Conservation (phyloP, 2,797 vertebrate genomes). For the Clarias pachynema region DNA sequence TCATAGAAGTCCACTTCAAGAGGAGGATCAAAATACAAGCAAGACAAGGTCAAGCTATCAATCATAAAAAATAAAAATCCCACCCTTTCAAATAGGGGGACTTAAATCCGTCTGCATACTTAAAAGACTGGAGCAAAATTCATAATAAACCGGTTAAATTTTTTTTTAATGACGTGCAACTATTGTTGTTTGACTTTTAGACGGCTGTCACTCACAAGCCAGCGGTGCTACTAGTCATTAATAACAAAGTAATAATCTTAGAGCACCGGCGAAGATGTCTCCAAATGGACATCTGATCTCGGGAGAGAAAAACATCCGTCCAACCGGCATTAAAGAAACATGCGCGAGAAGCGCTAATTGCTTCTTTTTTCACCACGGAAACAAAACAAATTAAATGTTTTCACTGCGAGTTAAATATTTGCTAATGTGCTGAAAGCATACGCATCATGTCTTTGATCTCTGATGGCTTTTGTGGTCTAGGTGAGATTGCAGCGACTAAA, state of each 20-base stretch:
- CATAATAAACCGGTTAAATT: background rate
- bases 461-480: background rate
- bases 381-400: slow-evolving; percentile 21
- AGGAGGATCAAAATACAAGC: slow-evolving; percentile 53
- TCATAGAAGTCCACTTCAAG: slow-evolving; percentile 51
- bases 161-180: background rate
- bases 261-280: background rate
- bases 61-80: slow-evolving; percentile 7
- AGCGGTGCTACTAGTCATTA: background rate
- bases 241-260: slow-evolving; percentile 37
- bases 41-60: slow-evolving; percentile 50
- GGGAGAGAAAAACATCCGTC: slow-evolving; percentile 51
- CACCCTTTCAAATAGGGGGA: background rate
- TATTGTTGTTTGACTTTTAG: background rate
- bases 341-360: slow-evolving; percentile 55
- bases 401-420: background rate
- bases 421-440: background rate
- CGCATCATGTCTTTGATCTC: background rate
- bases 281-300: slow-evolving; percentile 54
- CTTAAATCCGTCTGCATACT: background rate
- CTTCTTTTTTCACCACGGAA: slow-evolving; percentile 44
- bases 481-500: slow-evolving; percentile 2
- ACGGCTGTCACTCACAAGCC: background rate
- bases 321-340: slow-evolving; percentile 60
- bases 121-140: background rate